Evolutionary conservation across 30 jellyfish, hydroid and myxozoan species (phyloP).

Genomic region (Pelagia noctiluca): DNA sequence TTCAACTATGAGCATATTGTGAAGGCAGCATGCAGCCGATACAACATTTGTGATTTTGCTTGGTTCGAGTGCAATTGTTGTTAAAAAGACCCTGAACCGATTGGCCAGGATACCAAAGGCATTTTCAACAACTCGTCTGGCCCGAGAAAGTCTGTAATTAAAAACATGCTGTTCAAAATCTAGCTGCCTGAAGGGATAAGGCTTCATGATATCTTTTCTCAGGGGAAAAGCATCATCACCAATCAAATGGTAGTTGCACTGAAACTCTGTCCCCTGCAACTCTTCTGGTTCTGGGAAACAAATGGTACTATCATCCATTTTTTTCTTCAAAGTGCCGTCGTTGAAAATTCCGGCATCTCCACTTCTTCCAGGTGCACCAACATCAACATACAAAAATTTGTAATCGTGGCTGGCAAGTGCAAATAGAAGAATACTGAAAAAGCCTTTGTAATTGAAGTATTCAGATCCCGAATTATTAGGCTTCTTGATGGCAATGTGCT

Average conservation of each 20-base stretch:
- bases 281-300: constrained; percentile 4
- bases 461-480: not conserved
- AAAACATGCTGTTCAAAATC: not conserved
- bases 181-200: not conserved
- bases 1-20: not conserved
- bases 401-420: not conserved
- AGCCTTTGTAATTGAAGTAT: not conserved
- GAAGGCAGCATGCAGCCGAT: not conserved
- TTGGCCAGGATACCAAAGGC: not conserved
- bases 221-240: constrained; percentile 24
- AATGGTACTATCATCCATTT: not conserved
- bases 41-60: not conserved
- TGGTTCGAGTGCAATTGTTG: not conserved
- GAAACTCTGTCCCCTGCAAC: not conserved
- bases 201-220: constrained; percentile 9
- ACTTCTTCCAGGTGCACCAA: constrained; percentile 15
- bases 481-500: not conserved
- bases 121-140: constrained; percentile 1
- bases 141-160: not conserved
- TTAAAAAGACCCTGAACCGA: not conserved
- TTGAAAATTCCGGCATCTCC: constrained; percentile 30
- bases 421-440: not conserved
- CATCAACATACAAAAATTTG: not conserved
- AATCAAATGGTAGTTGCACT: constrained; percentile 10
- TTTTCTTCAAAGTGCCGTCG: not conserved